Percentiles rank a stretch among this genome's conserved stretches.
phyloP scores from a whole-genome alignment of 2,113 vertebrate species.

The Benitochromis conjunctus region DNA sequence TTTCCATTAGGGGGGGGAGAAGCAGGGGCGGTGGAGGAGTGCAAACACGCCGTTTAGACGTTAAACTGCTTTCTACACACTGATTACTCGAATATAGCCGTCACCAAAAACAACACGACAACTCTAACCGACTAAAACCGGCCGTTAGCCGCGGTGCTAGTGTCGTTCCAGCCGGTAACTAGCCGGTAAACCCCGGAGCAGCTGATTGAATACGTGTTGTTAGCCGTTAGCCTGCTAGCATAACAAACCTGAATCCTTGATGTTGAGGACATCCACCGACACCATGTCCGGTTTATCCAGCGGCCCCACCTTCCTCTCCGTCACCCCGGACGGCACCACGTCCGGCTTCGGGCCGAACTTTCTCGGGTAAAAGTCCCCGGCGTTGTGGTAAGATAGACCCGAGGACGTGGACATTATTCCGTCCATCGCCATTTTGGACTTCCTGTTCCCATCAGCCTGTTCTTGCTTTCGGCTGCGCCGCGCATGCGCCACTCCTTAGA shows the following conservation, averaged over 20 bases:
- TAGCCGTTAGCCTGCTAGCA: constrained; percentile 61
- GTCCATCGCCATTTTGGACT: constrained; percentile 70
- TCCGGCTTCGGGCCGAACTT: constrained; percentile 78
- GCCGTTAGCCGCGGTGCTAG: background rate
- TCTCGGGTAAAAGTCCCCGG: constrained; percentile 73
- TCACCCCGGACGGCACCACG: constrained; percentile 78
- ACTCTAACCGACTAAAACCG: background rate
- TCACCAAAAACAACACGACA: too few relatives aligned
- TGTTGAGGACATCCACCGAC: constrained; percentile 72
- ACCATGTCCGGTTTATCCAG: constrained; percentile 79
- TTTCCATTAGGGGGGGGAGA: background rate
- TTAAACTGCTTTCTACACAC: background rate
- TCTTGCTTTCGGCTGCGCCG: background rate
- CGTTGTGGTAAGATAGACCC: constrained; percentile 59
- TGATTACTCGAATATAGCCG: background rate
- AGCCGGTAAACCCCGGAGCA: background rate
- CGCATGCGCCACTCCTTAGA: background rate
- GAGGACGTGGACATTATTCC: constrained; percentile 74
- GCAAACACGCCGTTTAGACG: background rate
- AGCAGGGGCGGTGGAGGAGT: too few relatives aligned
- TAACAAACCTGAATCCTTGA: constrained; percentile 71
- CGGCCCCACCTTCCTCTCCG: constrained; percentile 72
- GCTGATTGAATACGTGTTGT: background rate
- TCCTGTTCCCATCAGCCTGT: background rate
- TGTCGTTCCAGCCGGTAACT: background rate